A percentile compares a stretch with the other conserved stretches of the same genome.
phyloP scores from a whole-genome alignment of 1,140 invertebrate species.

The Lasioglossum albipes region DNA sequence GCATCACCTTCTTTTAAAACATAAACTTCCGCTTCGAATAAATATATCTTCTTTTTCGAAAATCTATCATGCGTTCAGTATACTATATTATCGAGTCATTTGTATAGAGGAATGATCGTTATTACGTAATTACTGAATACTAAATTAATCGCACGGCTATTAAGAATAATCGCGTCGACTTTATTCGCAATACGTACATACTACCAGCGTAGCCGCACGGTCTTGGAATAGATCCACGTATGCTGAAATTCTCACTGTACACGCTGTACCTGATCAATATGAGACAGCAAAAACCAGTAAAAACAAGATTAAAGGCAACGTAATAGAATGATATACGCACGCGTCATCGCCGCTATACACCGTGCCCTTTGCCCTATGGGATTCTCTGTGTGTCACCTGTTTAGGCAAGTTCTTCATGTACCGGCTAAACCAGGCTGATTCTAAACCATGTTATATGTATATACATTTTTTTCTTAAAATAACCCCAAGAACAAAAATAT shows the following conservation, averaged over 20 bases:
- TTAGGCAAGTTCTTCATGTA: too few relatives aligned
- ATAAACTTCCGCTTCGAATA: background rate
- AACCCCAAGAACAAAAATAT: too few relatives aligned
- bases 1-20: background rate
- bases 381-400: slow-evolving; percentile 5
- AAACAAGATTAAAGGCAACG: slow-evolving; percentile 27
- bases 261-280: slow-evolving; percentile 23
- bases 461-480: too few relatives aligned
- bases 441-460: too few relatives aligned
- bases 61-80: background rate
- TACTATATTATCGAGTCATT: background rate
- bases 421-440: too few relatives aligned
- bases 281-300: slow-evolving; percentile 13
- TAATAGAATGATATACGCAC: background rate
- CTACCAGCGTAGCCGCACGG: background rate
- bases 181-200: background rate
- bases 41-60: too few relatives aligned
- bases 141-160: slow-evolving; percentile 4
- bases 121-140: slow-evolving; percentile 14
- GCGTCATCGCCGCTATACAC: background rate
- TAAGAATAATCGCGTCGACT: slow-evolving; percentile 8
- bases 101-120: background rate
- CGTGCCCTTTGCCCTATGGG: too few relatives aligned
- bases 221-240: slow-evolving; percentile 10
- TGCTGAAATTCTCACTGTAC: slow-evolving; percentile 16